phyloP scores from a whole-genome alignment of 2,888 invertebrate genomes.

The Homarus gammarus region DNA sequence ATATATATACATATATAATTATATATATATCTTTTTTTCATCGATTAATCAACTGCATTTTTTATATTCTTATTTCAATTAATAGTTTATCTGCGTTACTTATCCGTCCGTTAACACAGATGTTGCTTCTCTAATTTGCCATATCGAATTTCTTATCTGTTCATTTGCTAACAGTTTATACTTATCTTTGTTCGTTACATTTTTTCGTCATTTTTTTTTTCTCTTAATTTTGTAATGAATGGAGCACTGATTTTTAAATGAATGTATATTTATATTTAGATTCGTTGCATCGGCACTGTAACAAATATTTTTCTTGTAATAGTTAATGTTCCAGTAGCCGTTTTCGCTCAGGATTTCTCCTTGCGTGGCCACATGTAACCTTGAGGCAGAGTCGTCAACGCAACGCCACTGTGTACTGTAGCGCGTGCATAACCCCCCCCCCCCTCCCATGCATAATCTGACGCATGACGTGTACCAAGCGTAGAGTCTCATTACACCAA shows the following conservation, averaged over 20 bases:
- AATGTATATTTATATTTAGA: conserved; percentile 47
- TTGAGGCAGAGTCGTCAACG: not conserved
- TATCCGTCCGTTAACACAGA: conserved; percentile 23
- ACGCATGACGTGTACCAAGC: not conserved
- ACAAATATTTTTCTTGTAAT: conserved; percentile 37
- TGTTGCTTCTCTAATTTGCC: conserved; percentile 21
- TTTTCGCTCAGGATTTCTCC: conserved; percentile 51
- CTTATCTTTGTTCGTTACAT: conserved; percentile 25
- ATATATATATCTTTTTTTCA: conserved; percentile 34
- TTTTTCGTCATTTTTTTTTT: conserved; percentile 37
- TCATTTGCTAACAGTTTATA: conserved; percentile 44
- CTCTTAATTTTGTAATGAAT: conserved; percentile 43
- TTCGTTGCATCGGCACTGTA: conserved; percentile 55
- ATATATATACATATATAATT: conserved; percentile 34
- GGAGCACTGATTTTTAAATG: conserved; percentile 54
- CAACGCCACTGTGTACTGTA: not conserved
- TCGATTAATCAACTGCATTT: conserved; percentile 35
- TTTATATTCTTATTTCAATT: conserved; percentile 25
- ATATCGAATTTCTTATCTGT: conserved; percentile 8
- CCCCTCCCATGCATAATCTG: not conserved
- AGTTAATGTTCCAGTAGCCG: conserved; percentile 47
- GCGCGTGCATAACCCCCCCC: not conserved
- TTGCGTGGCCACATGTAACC: conserved; percentile 35
- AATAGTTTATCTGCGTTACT: conserved; percentile 30
- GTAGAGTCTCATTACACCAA: not conserved